phyloP scores from a whole-genome alignment of 2,113 vertebrate genomes.

The Meriones unguiculatus region DNA sequence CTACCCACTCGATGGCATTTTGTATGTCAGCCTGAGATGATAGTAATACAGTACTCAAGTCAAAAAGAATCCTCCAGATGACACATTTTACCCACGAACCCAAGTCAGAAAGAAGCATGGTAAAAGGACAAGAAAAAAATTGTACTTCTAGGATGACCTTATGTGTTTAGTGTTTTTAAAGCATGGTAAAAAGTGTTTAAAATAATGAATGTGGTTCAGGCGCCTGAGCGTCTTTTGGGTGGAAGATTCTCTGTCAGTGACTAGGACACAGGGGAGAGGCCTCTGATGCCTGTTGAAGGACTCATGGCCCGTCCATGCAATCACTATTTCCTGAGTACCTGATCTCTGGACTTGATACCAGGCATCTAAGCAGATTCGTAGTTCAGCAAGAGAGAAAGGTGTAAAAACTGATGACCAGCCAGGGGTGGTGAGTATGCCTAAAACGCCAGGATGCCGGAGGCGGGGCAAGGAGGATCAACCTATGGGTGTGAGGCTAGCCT shows the following conservation, averaged over 20 bases:
- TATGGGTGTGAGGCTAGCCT: background rate
- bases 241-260: background rate
- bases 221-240: background rate
- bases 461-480: background rate
- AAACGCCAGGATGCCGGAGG: background rate
- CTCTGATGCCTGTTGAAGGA: background rate
- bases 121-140: background rate
- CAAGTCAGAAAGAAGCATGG: background rate
- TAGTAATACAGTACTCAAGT: background rate
- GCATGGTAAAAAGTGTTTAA: background rate
- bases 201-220: background rate
- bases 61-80: background rate
- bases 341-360: background rate
- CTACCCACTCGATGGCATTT: background rate
- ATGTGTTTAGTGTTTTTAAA: background rate
- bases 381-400: background rate
- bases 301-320: background rate
- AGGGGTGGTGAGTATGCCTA: background rate
- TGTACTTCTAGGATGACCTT: background rate
- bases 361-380: background rate
- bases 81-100: background rate
- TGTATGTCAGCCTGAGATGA: background rate
- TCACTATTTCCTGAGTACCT: background rate
- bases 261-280: background rate
- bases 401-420: background rate